Evolutionary conservation across 2,113 vertebrate species (phyloP).

Genomic region (Otus sunia): DNA sequence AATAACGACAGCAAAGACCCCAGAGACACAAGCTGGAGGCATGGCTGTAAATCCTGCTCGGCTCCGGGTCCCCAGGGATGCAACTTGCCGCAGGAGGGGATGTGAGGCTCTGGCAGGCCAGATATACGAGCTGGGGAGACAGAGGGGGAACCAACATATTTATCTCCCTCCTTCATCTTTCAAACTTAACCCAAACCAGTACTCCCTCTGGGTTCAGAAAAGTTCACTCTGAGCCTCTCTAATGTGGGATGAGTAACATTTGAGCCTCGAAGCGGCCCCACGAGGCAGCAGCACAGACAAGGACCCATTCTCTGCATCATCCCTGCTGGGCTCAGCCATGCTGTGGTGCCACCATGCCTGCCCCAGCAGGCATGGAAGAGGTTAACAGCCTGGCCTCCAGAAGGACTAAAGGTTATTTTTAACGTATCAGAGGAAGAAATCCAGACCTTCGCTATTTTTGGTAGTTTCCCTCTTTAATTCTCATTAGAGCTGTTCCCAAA

Average conservation of each 20-base stretch:
- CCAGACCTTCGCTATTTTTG: not conserved
- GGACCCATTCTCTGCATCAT: not conserved
- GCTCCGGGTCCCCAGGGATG: not conserved
- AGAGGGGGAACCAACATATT: not conserved
- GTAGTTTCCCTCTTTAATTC: not conserved
- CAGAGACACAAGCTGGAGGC: not conserved
- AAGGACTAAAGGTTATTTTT: not conserved
- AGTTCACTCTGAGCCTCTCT: not conserved
- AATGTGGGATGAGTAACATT: not conserved
- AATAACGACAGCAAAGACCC: not conserved
- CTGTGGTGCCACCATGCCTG: accelerated
- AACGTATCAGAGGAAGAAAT: not conserved
- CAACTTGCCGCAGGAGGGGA: accelerated
- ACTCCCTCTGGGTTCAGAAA: not conserved
- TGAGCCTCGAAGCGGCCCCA: not conserved
- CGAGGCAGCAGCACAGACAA: not conserved
- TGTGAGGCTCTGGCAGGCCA: not conserved
- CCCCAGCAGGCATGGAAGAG: not conserved
- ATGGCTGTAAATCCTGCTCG: not conserved
- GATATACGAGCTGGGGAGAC: not conserved
- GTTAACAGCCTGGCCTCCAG: not conserved
- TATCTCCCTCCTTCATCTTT: not conserved
- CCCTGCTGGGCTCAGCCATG: accelerated
- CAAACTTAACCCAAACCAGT: not conserved
- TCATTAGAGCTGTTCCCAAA: not conserved